phyloP scores from a whole-genome alignment of 2,113 vertebrate genomes.

The Ctenomys sociabilis region DNA sequence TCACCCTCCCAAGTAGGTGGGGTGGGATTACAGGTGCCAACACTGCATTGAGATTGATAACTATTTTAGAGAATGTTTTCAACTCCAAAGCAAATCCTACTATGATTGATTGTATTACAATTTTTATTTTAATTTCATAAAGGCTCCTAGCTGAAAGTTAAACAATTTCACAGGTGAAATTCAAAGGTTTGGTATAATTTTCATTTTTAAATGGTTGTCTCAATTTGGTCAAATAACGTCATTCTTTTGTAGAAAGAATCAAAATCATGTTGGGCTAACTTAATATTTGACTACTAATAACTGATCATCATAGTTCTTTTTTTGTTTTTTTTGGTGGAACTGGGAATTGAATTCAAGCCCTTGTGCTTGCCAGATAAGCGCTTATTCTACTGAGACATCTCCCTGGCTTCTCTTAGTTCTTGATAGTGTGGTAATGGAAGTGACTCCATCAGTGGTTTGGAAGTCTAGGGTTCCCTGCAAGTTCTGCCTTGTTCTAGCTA shows the following conservation, averaged over 20 bases:
- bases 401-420: no score
- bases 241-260: slow-evolving; percentile 35
- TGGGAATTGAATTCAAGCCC: no score
- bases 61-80: slow-evolving; percentile 50
- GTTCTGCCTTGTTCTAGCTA: neutral
- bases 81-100: neutral
- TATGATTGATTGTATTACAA: slow-evolving; percentile 15
- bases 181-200: slow-evolving; percentile 21
- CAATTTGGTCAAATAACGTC: slow-evolving; percentile 23
- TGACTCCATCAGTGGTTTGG: neutral
- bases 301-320: neutral
- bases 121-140: slow-evolving; percentile 54
- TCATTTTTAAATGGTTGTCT: neutral
- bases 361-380: no score
- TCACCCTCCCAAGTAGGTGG: neutral
- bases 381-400: no score
- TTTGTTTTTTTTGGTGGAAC: no score
- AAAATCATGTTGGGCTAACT: slow-evolving; percentile 29
- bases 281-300: slow-evolving; percentile 15
- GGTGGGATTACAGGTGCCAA: neutral
- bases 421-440: neutral
- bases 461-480: neutral
- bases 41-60: neutral
- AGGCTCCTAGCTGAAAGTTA: neutral
- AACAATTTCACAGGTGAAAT: slow-evolving; percentile 35